A percentile compares a stretch with the other conserved stretches of the same genome.
phyloP scores from a whole-genome alignment of 2,888 invertebrate species.

The Glyphotaelius pellucidus region DNA sequence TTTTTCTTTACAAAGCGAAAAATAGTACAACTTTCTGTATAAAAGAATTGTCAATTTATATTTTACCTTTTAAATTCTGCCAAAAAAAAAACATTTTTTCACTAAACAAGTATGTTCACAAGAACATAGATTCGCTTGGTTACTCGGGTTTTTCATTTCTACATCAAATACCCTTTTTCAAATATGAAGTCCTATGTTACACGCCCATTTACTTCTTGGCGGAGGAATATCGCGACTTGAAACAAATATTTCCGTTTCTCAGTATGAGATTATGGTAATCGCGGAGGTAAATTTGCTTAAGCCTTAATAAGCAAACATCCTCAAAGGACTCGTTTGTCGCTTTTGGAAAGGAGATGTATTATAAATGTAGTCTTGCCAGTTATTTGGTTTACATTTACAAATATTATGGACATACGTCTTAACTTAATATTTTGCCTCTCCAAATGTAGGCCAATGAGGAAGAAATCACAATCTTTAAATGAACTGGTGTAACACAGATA shows the following conservation, averaged over 20 bases:
- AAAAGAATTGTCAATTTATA: not conserved
- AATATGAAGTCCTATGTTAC: not conserved
- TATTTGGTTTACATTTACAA: constrained; percentile 10
- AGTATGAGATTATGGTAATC: constrained; percentile 10
- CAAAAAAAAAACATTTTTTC: not conserved
- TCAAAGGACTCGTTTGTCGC: constrained; percentile 35
- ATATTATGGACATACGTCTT: not conserved
- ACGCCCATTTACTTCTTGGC: not conserved
- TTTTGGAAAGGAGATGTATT: constrained; percentile 1
- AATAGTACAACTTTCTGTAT: not conserved
- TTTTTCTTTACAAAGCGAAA: not conserved
- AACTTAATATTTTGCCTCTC: not conserved
- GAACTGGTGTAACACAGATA: not conserved
- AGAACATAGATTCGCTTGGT: not conserved
- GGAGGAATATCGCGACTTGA: not conserved
- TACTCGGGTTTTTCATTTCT: not conserved
- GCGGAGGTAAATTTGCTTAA: constrained; percentile 20
- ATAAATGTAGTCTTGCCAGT: not conserved
- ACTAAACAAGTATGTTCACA: not conserved
- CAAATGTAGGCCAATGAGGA: not conserved
- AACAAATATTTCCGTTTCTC: not conserved
- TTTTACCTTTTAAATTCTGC: not conserved
- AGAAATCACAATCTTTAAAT: not conserved
- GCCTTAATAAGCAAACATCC: constrained; percentile 31
- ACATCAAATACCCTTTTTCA: not conserved